Conservation (phyloP, 2,113 vertebrate species). For the Saiga tatarica region DNA sequence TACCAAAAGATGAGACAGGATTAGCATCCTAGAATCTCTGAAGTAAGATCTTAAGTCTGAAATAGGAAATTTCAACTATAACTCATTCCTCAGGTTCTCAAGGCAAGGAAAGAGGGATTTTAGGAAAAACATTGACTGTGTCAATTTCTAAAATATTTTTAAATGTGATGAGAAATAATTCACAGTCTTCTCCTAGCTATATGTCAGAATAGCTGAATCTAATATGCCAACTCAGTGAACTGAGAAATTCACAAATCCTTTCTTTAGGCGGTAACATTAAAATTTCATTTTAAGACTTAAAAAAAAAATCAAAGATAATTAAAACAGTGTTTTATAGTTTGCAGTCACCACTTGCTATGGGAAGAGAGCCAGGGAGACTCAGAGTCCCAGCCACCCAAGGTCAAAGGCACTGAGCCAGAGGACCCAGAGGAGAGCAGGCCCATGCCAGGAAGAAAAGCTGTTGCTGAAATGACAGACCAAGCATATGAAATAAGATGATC, state of each 20-base stretch:
- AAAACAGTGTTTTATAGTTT: conserved; percentile 18
- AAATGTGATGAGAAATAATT: neutral
- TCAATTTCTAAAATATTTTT: conserved; percentile 5
- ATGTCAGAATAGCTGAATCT: neutral
- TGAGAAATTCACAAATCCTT: neutral
- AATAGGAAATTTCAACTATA: neutral
- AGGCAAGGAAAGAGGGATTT: neutral
- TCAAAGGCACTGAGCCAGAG: conserved; percentile 64
- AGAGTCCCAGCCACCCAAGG: conserved; percentile 68
- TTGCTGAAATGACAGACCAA: conserved; percentile 30
- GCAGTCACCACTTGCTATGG: conserved; percentile 29
- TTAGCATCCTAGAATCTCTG: neutral
- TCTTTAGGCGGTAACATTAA: neutral
- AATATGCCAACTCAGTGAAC: neutral
- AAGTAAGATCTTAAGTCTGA: neutral
- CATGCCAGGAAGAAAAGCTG: conserved; percentile 61
- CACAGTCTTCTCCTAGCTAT: neutral
- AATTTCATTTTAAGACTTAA: neutral
- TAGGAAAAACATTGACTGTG: neutral
- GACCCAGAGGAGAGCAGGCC: conserved; percentile 21
- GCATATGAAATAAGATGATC: conserved; percentile 36
- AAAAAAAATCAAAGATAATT: neutral
- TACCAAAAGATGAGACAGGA: neutral
- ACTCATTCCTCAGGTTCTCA: neutral
- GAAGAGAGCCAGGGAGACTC: conserved; percentile 70